phyloP scores from a whole-genome alignment of 2,888 invertebrate species.

The Andrena praecox region DNA sequence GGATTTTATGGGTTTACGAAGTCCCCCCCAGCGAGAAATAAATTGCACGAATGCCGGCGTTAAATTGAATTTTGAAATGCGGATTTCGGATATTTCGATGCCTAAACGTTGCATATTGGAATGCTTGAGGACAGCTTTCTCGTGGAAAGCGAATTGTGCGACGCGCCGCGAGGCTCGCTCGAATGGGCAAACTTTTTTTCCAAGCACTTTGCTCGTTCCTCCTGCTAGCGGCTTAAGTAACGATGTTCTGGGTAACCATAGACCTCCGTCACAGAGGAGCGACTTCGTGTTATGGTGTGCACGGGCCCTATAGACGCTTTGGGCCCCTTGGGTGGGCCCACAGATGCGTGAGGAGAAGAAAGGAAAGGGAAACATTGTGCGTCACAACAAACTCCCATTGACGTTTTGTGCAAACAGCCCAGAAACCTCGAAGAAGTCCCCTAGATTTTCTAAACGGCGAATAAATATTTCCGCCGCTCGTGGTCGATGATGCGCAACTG shows the following conservation, averaged over 20 bases:
- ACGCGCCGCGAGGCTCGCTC: slow-evolving; percentile 14
- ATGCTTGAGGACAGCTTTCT: background rate
- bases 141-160: slow-evolving; percentile 27
- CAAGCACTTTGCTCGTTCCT: slow-evolving; percentile 46
- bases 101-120: background rate
- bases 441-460: slow-evolving; percentile 47
- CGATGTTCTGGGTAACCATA: slow-evolving; percentile 60
- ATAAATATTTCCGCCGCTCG: slow-evolving; percentile 60
- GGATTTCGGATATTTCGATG: background rate
- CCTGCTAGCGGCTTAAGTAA: slow-evolving; percentile 62
- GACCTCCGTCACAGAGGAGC: slow-evolving; percentile 49
- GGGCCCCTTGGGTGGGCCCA: slow-evolving; percentile 70
- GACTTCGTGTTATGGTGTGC: slow-evolving; percentile 47
- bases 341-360: slow-evolving; percentile 70
- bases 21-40: no score
- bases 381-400: slow-evolving; percentile 53
- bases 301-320: slow-evolving; percentile 15
- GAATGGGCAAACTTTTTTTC: slow-evolving; percentile 13
- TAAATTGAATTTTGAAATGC: no score
- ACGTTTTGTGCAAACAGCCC: slow-evolving; percentile 45
- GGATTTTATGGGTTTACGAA: no score
- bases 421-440: slow-evolving; percentile 34
- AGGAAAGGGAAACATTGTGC: slow-evolving; percentile 58
- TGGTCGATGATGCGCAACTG: slow-evolving; percentile 6
- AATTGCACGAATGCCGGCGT: no score